A percentile compares a stretch with the other conserved stretches of the same genome.
phyloP scores from a whole-genome alignment of 2,113 vertebrate genomes.

The Corythoichthys haematopterus region DNA sequence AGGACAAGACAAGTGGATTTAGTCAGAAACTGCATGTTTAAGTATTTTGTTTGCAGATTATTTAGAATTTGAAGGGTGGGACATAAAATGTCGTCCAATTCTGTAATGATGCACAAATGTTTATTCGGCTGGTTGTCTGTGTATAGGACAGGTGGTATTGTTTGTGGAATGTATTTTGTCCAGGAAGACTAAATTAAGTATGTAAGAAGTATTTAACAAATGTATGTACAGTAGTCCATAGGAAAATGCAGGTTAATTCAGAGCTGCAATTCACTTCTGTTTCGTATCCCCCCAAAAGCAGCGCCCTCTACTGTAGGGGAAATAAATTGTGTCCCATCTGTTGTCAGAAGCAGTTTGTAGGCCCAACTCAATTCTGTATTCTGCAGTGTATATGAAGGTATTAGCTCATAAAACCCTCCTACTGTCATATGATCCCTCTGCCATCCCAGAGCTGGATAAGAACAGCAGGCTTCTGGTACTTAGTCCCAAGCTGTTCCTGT shows the following conservation, averaged over 20 bases:
- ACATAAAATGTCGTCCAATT: no score
- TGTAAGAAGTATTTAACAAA: no score
- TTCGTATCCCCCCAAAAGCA: conserved; percentile 11
- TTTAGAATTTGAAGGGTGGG: no score
- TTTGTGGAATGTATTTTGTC: no score
- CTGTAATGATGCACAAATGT: no score
- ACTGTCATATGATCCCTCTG: conserved; percentile 65
- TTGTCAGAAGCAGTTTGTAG: conserved; percentile 47
- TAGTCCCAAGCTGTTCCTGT: conserved; percentile 67
- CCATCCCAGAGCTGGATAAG: conserved; percentile 58
- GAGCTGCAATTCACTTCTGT: conserved; percentile 22
- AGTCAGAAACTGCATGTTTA: no score
- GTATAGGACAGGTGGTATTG: no score
- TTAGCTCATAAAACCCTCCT: conserved; percentile 70
- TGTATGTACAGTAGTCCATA: no score
- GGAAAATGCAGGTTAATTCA: background rate
- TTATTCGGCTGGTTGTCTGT: no score
- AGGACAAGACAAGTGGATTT: no score
- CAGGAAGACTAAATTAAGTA: no score
- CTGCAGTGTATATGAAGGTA: conserved; percentile 65
- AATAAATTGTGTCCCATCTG: conserved; percentile 43
- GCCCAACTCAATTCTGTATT: conserved; percentile 59
- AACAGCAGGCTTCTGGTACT: conserved; percentile 71
- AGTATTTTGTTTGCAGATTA: no score
- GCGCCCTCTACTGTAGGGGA: conserved; percentile 56